A percentile compares a stretch with the other conserved stretches of the same genome.
phyloP scores from a whole-genome alignment of 2,113 vertebrate species.

The Corythaeola cristata region DNA sequence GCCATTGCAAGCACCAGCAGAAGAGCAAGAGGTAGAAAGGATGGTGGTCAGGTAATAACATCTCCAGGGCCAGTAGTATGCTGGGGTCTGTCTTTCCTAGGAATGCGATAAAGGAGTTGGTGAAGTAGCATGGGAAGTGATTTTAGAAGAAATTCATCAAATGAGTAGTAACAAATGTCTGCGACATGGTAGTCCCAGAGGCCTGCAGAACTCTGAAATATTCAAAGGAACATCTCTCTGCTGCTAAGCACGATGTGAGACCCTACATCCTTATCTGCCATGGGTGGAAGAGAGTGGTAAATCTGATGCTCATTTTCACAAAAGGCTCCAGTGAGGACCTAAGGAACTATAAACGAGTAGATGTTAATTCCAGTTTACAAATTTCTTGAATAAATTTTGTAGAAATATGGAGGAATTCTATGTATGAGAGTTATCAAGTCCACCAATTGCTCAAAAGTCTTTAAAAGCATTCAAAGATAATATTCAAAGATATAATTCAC shows the following conservation, averaged over 20 bases:
- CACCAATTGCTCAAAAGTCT: not conserved
- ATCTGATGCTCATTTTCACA: not conserved
- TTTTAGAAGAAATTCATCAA: not conserved
- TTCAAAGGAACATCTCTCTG: not conserved
- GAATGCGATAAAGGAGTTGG: not conserved
- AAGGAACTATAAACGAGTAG: not conserved
- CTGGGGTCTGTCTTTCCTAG: not conserved
- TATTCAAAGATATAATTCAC: no score
- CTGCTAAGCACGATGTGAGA: not conserved
- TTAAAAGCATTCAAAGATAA: not conserved
- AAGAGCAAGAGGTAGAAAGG: not conserved
- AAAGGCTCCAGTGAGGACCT: not conserved
- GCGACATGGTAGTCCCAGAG: not conserved
- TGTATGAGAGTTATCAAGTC: not conserved
- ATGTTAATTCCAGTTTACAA: not conserved
- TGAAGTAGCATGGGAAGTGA: not conserved
- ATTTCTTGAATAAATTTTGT: not conserved
- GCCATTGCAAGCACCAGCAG: not conserved
- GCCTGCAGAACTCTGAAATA: not conserved
- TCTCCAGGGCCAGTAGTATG: not conserved
- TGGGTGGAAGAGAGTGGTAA: not conserved
- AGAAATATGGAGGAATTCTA: not conserved
- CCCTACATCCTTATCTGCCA: not conserved
- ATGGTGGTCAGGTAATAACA: not conserved
- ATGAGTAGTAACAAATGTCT: not conserved